Percentiles rank a stretch among this genome's conserved stretches.
These are phyloP conservation scores for Hycleus phaleratus DNA, from an alignment of 1,140 invertebrate genomes.

Conservation along the genomic window DNA sequence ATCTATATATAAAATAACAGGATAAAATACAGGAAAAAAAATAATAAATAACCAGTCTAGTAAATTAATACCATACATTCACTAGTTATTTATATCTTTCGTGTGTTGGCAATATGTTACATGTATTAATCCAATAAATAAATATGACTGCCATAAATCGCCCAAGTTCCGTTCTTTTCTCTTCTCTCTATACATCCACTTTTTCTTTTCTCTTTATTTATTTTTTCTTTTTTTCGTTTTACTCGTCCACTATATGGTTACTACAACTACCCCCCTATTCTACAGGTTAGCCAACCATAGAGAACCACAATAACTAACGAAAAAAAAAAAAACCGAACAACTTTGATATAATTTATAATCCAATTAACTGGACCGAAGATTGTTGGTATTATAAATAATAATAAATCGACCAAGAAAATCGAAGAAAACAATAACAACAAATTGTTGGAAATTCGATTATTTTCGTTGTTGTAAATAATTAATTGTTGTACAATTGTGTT, in stretches of 20 bases:
- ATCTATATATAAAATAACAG: constrained; percentile 23
- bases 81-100: constrained; percentile 41
- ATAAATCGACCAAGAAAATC: background rate
- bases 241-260: background rate
- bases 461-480: constrained; percentile 7
- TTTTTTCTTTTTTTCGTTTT: background rate
- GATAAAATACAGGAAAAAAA: constrained; percentile 17
- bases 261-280: too few species aligned
- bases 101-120: constrained; percentile 43
- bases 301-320: background rate
- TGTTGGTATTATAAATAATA: too few species aligned
- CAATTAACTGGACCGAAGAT: constrained; percentile 34
- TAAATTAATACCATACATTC: constrained; percentile 43
- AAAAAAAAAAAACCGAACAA: constrained; percentile 9
- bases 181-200: background rate
- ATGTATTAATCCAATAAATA: constrained; percentile 45
- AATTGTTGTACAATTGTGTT: constrained; percentile 15
- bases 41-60: constrained; percentile 32
- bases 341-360: constrained; percentile 40
- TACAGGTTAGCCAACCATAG: background rate
- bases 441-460: background rate
- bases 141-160: constrained; percentile 42
- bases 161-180: constrained; percentile 21
- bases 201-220: background rate
- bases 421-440: background rate